Conservation (phyloP, 2,113 vertebrate genomes). For the Corynorhinus townsendii region DNA sequence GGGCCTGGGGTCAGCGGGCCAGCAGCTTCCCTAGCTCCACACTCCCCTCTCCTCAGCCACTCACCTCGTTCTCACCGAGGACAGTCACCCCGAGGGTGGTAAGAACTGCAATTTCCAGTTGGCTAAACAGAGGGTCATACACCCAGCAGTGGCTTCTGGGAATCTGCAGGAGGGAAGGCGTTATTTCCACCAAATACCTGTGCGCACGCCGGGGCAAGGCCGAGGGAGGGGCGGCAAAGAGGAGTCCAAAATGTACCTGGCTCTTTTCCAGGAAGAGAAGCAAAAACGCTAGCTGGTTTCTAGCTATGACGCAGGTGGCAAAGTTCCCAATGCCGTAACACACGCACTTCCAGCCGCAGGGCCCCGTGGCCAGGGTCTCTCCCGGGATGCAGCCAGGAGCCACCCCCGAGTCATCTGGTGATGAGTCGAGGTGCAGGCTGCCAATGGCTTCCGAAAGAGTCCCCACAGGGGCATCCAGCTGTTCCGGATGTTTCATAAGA, state of each 20-base stretch:
- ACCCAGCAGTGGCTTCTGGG: constrained; percentile 75
- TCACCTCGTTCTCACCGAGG: constrained; percentile 90
- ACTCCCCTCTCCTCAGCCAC: neutral
- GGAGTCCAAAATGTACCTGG: constrained; percentile 76
- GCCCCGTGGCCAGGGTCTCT: neutral
- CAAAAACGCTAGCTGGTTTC: constrained; percentile 90
- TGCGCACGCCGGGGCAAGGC: neutral
- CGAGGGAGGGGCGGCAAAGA: rapidly evolving
- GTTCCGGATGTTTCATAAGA: constrained; percentile 4
- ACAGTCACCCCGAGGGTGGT: constrained; percentile 82
- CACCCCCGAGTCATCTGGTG: rapidly evolving
- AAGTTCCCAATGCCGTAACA: constrained; percentile 93
- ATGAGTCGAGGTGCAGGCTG: neutral
- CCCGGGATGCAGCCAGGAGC: neutral
- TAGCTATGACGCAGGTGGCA: constrained; percentile 82
- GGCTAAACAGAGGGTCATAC: constrained; percentile 90
- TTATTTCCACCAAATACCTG: neutral
- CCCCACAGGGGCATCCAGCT: neutral
- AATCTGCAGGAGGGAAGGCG: constrained; percentile 62
- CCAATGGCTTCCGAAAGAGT: neutral
- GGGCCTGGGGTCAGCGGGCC: neutral
- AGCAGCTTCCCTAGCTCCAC: neutral
- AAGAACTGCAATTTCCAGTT: constrained; percentile 81
- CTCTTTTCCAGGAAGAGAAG: constrained; percentile 87
- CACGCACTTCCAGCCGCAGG: constrained; percentile 77